phyloP scores from a whole-genome alignment of 2,888 invertebrate genomes.

The Caenorhabditis japonica region DNA sequence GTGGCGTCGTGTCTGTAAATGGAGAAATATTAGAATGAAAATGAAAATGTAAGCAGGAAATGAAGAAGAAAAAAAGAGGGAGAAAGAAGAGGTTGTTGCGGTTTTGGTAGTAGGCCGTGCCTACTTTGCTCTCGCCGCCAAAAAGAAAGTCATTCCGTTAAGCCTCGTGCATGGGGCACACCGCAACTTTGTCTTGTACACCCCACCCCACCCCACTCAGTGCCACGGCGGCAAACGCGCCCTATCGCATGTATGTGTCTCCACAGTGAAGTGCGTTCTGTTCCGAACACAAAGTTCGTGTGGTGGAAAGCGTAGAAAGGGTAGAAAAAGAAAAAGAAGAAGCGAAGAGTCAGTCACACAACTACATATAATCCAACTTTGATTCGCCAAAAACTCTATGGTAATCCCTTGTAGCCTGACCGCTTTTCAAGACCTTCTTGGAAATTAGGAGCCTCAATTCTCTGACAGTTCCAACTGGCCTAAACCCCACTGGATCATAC shows the following conservation, averaged over 20 bases:
- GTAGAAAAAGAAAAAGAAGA: too few relatives aligned
- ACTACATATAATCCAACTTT: constrained; percentile 41
- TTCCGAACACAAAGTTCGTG: too few relatives aligned
- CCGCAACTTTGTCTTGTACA: constrained; percentile 43
- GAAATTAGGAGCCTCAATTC: constrained; percentile 23
- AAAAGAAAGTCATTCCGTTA: constrained; percentile 41
- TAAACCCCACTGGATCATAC: too few relatives aligned
- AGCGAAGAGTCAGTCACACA: constrained; percentile 31
- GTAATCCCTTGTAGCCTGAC: constrained; percentile 46
- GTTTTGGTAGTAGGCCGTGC: constrained; percentile 21
- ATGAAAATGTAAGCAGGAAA: constrained; percentile 17
- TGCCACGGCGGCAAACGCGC: too few relatives aligned
- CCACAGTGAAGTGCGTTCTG: too few relatives aligned
- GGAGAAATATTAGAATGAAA: not conserved
- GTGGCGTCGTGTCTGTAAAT: constrained; percentile 50
- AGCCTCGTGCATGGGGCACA: constrained; percentile 16
- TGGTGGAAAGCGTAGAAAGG: too few relatives aligned
- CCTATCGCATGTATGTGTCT: too few relatives aligned
- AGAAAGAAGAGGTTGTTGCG: constrained; percentile 21
- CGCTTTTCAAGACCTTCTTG: constrained; percentile 18
- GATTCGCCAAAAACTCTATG: not conserved
- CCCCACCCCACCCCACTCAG: not conserved
- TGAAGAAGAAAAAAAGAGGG: constrained; percentile 6
- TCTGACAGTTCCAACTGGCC: too few relatives aligned
- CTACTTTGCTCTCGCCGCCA: not conserved